A percentile compares a stretch with the other conserved stretches of the same genome.
Conservation (phyloP, 2,888 invertebrate species). For the Neoascia interrupta region DNA sequence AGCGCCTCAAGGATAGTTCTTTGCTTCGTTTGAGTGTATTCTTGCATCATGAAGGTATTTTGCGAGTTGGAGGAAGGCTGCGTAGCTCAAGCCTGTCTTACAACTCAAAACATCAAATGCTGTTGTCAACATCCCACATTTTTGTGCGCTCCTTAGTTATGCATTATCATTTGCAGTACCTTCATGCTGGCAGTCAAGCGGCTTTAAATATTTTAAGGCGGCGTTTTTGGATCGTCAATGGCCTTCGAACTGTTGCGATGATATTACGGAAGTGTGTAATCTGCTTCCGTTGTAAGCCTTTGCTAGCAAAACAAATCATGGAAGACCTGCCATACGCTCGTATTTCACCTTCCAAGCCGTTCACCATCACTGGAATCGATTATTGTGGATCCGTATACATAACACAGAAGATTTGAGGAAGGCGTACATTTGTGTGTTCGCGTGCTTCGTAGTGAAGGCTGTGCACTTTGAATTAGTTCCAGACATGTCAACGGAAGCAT, state of each 20-base stretch:
- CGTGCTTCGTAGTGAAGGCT: slow-evolving; percentile 15
- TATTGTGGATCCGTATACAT: slow-evolving; percentile 20
- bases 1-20: no score
- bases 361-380: slow-evolving; percentile 2
- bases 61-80: slow-evolving; percentile 73
- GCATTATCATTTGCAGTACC: slow-evolving; percentile 16
- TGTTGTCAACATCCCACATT: slow-evolving; percentile 58
- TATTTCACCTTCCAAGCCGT: not conserved
- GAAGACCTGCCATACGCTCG: slow-evolving; percentile 16
- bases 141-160: slow-evolving; percentile 7
- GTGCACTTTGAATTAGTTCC: slow-evolving; percentile 35
- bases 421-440: slow-evolving; percentile 14
- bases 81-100: no score
- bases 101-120: no score
- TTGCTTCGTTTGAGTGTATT: not conserved
- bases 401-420: slow-evolving; percentile 4
- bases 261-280: no score
- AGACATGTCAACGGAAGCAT: not conserved
- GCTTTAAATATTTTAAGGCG: slow-evolving; percentile 11
- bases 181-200: slow-evolving; percentile 26
- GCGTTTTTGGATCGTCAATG: slow-evolving; percentile 44
- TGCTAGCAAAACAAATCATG: slow-evolving; percentile 5
- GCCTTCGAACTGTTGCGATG: not conserved
- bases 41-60: not conserved
- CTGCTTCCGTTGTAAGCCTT: no score